Percentiles rank a stretch among this genome's conserved stretches.
Conservation (phyloP, 2,888 invertebrate genomes). For the Phortica okadai region DNA sequence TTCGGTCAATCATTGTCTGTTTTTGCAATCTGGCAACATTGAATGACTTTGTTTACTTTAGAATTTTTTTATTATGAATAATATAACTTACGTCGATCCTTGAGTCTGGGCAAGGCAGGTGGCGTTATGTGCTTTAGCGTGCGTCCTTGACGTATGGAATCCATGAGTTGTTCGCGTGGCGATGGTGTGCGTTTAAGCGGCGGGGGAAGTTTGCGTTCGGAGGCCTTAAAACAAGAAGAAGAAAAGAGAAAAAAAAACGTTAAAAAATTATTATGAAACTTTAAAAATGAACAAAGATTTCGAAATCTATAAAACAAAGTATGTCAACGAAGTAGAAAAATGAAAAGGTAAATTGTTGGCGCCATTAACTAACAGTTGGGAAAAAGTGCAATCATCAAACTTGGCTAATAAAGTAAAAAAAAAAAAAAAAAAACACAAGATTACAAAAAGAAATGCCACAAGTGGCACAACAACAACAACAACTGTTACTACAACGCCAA, state of each 20-base stretch:
- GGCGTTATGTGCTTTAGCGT: constrained; percentile 80
- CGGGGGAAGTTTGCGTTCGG: constrained; percentile 88
- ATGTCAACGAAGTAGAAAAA: background rate
- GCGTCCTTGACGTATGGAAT: constrained; percentile 88
- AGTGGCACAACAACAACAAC: background rate
- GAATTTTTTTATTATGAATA: background rate
- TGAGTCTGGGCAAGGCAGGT: constrained; percentile 75
- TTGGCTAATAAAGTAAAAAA: background rate
- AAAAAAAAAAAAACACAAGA: background rate
- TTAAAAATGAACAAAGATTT: background rate
- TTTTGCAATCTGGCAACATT: too few relatives aligned
- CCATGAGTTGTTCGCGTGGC: constrained; percentile 89
- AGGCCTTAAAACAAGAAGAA: constrained; percentile 79
- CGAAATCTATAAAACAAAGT: background rate
- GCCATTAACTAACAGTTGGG: constrained; percentile 1
- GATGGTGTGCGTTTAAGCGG: constrained; percentile 85
- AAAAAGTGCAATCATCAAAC: constrained; percentile 12
- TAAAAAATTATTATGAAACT: background rate
- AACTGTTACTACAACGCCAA: constrained; percentile 15
- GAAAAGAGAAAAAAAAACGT: background rate
- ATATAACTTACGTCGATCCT: constrained; percentile 79
- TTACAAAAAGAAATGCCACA: constrained; percentile 16
- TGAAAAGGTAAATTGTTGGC: background rate
- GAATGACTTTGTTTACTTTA: too few relatives aligned
- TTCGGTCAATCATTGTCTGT: too few relatives aligned